Percentiles rank a stretch among this genome's conserved stretches.
Evolutionary conservation across 2,888 invertebrate genomes (phyloP).

Genomic region (Cryptosula pallasiana): DNA sequence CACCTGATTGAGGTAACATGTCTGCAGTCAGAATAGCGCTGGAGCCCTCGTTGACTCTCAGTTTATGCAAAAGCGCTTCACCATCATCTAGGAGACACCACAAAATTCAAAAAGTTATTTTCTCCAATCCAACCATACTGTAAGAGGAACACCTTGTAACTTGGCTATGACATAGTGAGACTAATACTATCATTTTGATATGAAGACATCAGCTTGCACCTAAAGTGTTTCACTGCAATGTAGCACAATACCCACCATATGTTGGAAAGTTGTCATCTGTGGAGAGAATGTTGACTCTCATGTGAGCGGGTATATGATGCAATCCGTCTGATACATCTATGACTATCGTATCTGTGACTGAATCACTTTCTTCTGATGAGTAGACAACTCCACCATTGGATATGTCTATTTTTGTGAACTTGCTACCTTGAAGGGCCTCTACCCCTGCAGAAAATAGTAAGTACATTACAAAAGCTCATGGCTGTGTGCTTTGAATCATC

Average conservation of each 20-base stretch:
- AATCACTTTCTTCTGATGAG: conserved; percentile 41
- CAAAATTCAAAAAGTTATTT: too few relatives aligned
- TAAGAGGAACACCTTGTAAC: too few relatives aligned
- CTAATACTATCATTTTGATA: too few relatives aligned
- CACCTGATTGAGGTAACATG: background rate
- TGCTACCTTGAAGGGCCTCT: background rate
- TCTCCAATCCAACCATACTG: too few relatives aligned
- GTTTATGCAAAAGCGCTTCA: background rate
- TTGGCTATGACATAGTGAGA: too few relatives aligned
- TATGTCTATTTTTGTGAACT: conserved; percentile 34
- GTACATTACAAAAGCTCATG: too few relatives aligned
- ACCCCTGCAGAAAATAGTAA: background rate
- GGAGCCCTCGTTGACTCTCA: background rate
- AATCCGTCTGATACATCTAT: conserved; percentile 50
- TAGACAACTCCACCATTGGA: conserved; percentile 40
- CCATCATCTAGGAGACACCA: background rate
- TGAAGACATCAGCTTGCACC: too few relatives aligned
- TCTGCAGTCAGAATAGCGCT: background rate
- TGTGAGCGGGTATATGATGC: conserved; percentile 44
- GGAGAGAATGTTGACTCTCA: conserved; percentile 40
- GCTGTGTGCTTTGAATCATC: too few relatives aligned
- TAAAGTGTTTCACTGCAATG: too few relatives aligned
- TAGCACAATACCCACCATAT: conserved; percentile 2
- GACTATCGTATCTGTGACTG: conserved; percentile 40
- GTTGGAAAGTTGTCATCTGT: conserved; percentile 45